Evolutionary conservation across 2,113 vertebrate species (phyloP).

Genomic region (Spea multiplicata): DNA sequence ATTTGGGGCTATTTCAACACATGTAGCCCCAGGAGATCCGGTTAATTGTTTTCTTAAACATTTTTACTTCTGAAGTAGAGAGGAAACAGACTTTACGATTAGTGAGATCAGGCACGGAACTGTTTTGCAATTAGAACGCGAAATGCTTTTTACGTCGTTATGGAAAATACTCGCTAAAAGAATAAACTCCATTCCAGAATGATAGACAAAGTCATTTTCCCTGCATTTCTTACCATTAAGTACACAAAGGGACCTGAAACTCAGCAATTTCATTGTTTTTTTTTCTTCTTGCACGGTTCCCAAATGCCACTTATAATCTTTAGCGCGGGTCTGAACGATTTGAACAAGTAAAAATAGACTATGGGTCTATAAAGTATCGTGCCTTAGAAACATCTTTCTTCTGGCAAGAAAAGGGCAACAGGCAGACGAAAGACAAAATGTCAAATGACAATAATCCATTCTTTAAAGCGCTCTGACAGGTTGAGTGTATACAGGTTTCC

Average conservation of each 20-base stretch:
- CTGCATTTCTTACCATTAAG: constrained; percentile 3
- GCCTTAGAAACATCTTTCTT: constrained; percentile 39
- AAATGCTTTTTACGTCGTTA: constrained; percentile 1
- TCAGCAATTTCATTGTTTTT: constrained; percentile 5
- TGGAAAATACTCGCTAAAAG: constrained; percentile 16
- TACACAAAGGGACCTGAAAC: constrained; percentile 6
- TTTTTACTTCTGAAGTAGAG: background rate
- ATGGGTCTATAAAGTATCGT: constrained; percentile 36
- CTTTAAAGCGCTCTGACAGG: constrained; percentile 39
- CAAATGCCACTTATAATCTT: constrained; percentile 37
- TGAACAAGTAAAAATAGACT: constrained; percentile 44
- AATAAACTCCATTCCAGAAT: background rate
- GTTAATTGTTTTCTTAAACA: background rate
- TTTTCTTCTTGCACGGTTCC: constrained; percentile 9
- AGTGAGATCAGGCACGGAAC: background rate
- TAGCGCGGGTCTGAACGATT: constrained; percentile 35
- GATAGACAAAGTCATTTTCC: constrained; percentile 22
- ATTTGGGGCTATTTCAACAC: background rate
- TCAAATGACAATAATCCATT: constrained; percentile 47
- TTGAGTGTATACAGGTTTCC: constrained; percentile 37
- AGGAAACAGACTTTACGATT: background rate
- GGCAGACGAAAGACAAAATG: constrained; percentile 39
- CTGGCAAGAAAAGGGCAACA: constrained; percentile 33
- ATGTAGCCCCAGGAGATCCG: background rate
- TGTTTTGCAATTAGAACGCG: background rate